These are phyloP conservation scores for Panurus biarmicus DNA, from an alignment of 2,113 vertebrate species.

Conservation along the genomic window DNA sequence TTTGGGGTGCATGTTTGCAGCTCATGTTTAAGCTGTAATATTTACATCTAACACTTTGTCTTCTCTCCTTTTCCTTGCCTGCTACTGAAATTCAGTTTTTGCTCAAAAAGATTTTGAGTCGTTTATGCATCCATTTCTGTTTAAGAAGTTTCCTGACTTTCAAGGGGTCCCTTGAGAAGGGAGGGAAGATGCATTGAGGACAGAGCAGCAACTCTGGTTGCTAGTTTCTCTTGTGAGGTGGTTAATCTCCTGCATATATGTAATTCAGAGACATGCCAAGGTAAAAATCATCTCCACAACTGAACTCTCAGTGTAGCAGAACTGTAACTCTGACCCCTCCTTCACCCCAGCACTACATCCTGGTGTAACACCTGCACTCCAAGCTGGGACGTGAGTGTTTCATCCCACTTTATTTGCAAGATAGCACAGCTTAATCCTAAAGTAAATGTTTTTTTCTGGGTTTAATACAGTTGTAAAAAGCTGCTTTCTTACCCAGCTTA, in stretches of 20 bases:
- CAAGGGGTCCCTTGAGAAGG: neutral
- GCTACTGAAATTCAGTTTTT: neutral
- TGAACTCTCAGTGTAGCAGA: neutral
- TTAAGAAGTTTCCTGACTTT: neutral
- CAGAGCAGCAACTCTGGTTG: neutral
- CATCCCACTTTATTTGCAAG: neutral
- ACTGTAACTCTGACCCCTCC: neutral
- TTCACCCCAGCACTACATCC: fast-evolving
- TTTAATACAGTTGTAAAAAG: neutral
- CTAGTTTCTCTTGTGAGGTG: neutral
- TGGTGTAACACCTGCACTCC: neutral
- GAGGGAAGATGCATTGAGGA: neutral
- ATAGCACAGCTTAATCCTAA: neutral
- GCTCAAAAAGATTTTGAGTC: neutral
- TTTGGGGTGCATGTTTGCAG: neutral
- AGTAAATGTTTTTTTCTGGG: neutral
- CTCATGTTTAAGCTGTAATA: neutral
- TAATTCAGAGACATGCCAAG: neutral
- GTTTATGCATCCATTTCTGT: neutral
- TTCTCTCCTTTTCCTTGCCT: neutral
- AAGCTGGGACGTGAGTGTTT: neutral
- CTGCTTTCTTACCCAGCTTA: neutral
- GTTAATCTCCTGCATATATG: neutral
- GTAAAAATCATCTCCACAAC: neutral
- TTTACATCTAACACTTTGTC: neutral